Evolutionary conservation across 2,113 vertebrate species (phyloP).

Genomic region (Scopus umbretta): DNA sequence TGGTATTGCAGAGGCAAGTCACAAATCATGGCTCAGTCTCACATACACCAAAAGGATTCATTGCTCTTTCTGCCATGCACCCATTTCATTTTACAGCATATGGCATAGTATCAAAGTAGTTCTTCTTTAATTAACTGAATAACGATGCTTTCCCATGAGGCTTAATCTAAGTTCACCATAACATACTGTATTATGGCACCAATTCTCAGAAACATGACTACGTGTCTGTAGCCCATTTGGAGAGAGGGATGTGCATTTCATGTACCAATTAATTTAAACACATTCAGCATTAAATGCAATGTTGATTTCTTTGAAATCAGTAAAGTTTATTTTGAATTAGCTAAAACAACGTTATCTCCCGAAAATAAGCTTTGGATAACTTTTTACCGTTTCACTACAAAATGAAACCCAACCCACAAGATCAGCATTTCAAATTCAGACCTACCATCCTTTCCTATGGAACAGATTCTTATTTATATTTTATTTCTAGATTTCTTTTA

Average conservation of each 20-base stretch:
- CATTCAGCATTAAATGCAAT: neutral
- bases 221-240: neutral
- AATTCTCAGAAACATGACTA: neutral
- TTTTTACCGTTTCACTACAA: neutral
- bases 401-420: neutral
- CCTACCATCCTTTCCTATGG: neutral
- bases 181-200: neutral
- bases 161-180: neutral
- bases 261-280: neutral
- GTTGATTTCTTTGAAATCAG: neutral
- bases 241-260: neutral
- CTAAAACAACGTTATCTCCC: neutral
- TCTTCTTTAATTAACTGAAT: conserved; percentile 21
- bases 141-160: neutral
- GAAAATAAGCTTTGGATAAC: neutral
- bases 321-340: neutral
- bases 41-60: neutral
- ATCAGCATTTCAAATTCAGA: neutral
- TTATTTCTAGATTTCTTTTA: neutral
- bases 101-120: neutral
- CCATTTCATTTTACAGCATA: conserved; percentile 15
- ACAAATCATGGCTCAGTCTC: neutral
- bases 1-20: neutral
- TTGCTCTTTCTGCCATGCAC: neutral
- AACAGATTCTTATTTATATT: neutral